Evolutionary conservation across 1,140 invertebrate genomes (phyloP).

Genomic region (Lucilia cuprina): DNA sequence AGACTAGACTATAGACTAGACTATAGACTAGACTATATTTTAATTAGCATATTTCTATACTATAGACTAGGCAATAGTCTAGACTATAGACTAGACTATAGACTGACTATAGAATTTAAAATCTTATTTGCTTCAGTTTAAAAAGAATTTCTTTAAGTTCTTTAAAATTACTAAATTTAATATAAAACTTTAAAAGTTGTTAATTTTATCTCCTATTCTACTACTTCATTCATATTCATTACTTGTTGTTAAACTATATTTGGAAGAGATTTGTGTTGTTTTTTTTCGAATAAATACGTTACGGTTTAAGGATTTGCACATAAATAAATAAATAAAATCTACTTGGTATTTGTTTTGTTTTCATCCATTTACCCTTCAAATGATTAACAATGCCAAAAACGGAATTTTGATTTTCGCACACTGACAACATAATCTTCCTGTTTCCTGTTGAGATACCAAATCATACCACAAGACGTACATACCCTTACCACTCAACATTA

Average conservation of each 20-base stretch:
- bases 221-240: neutral
- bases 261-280: neutral
- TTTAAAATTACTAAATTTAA: too few relatives aligned
- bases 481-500: neutral
- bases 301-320: neutral
- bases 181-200: neutral
- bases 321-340: neutral
- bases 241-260: neutral
- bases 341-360: neutral
- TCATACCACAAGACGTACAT: neutral
- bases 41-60: too few relatives aligned
- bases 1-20: too few relatives aligned
- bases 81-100: too few relatives aligned
- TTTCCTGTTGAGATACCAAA: neutral
- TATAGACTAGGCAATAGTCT: too few relatives aligned
- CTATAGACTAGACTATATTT: too few relatives aligned
- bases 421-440: slow-evolving; percentile 27
- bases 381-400: neutral
- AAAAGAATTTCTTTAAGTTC: too few relatives aligned
- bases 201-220: neutral
- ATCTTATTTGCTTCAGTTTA: too few relatives aligned
- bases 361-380: neutral
- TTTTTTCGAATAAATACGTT: neutral
- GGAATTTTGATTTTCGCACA: slow-evolving; percentile 12
- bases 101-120: too few relatives aligned